Evolutionary conservation across 2,888 invertebrate species (phyloP), one percentile per base, ranked within the genome.

Genomic region (Kuschelorhynchus macadamiae): DNA sequence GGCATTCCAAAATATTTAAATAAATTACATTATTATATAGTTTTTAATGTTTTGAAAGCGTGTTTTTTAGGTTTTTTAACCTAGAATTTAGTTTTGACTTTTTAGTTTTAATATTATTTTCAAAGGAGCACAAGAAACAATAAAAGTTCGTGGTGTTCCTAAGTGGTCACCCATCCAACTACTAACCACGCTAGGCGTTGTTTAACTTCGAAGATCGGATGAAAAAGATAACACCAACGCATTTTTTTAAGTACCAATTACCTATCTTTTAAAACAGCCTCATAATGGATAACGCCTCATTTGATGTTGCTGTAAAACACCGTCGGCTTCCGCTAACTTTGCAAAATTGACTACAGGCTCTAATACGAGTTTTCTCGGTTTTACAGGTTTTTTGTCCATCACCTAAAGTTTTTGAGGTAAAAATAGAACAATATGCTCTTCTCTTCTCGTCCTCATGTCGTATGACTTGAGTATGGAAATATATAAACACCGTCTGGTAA

Each of bases 401-500:
- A 46, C 17, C 46, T 46, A 46, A 20, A 17, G 16, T 5, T 20
- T 55, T 5, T 36, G 46, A 2, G 7, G 46, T 18, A 46, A 46
- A 46, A 46, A 20, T 3, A 2, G 20, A 17, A 46, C 46, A 46
- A 20, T 46, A 46, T 20, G 16, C 55, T 39, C 20, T 39, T 36
- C 17, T 55, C 55, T 41, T 55, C 55, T 17, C 55, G 30, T n/a
- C 55, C 55, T 55, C 39, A 4, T 39, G 39, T 55, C 17, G 14
- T 36, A 39, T 55, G 55, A 41, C 36, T 55, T 11, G 55, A 55
- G 39, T 18, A 39, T 17, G 55, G 55, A 55, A 55, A 55, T 39
- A 12, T 17, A 21, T 14, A 55, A 55, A 39, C 12, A 18, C 12
- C 5, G 41, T 16, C 16, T 25, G 39, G 55, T 17, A 12, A 18